A percentile compares a stretch with the other conserved stretches of the same genome.
Evolutionary conservation across 1,140 invertebrate species (phyloP).

Genomic region (Drosophila kanapiae): DNA sequence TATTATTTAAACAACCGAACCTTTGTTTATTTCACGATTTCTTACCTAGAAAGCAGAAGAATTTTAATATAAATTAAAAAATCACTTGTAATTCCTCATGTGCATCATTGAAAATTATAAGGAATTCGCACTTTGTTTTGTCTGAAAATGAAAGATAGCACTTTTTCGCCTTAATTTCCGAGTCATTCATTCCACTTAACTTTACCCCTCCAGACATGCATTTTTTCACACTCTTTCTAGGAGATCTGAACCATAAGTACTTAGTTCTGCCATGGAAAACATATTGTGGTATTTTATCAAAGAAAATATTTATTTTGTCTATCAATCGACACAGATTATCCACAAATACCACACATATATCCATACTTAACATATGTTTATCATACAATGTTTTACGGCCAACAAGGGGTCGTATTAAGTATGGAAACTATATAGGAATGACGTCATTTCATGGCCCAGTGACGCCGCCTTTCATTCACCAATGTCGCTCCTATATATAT

Average conservation of each 20-base stretch:
- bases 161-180: slow-evolving; percentile 7
- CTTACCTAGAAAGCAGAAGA: background rate
- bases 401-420: slow-evolving; percentile 9
- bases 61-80: background rate
- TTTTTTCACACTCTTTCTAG: slow-evolving; percentile 5
- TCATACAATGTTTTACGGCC: slow-evolving; percentile 27
- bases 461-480: slow-evolving; percentile 35
- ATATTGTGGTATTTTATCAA: slow-evolving; percentile 20
- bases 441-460: slow-evolving; percentile 67
- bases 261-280: slow-evolving; percentile 1
- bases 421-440: slow-evolving; percentile 30
- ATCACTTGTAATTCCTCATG: background rate
- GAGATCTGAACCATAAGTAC: background rate
- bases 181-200: slow-evolving; percentile 12
- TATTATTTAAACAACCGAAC: background rate
- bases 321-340: slow-evolving; percentile 1
- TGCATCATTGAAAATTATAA: slow-evolving; percentile 2
- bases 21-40: background rate
- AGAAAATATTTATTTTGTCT: slow-evolving; percentile 2
- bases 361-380: slow-evolving; percentile 51
- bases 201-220: background rate
- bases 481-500: slow-evolving; percentile 15
- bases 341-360: slow-evolving; percentile 17
- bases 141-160: background rate
- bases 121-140: slow-evolving; percentile 7